A percentile compares a stretch with the other conserved stretches of the same genome.
Conservation (phyloP, 2,113 vertebrate genomes). For the Chloroceryle aenea region DNA sequence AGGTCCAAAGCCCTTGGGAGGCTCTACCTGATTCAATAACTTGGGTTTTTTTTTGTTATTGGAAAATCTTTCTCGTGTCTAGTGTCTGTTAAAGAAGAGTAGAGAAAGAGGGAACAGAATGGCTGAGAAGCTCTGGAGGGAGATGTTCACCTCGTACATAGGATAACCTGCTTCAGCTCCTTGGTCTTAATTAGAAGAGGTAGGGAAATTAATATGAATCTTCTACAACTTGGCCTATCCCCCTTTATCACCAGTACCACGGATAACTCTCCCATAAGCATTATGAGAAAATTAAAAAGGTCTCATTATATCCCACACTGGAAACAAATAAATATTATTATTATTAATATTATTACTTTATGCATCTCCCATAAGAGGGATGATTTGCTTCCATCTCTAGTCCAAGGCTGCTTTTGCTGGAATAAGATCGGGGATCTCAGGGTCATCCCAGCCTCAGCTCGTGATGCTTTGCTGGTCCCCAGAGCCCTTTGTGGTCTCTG, state of each 20-base stretch:
- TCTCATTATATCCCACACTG: neutral
- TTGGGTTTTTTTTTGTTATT: neutral
- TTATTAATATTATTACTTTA: neutral
- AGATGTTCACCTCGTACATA: neutral
- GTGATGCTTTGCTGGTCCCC: neutral
- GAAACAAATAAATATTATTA: neutral
- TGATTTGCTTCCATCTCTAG: neutral
- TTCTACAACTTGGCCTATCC: neutral
- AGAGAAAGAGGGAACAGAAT: neutral
- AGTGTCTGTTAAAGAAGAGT: neutral
- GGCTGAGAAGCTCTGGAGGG: neutral
- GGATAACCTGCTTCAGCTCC: neutral
- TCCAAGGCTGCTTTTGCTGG: neutral
- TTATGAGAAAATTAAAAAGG: neutral
- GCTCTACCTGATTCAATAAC: rapidly evolving
- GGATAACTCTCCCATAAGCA: neutral
- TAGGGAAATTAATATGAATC: neutral
- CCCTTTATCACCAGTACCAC: neutral
- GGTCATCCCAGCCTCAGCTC: neutral
- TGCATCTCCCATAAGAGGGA: neutral
- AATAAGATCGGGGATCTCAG: neutral
- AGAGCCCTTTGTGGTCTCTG: rapidly evolving
- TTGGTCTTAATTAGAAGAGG: conserved; percentile 13
- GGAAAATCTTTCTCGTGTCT: neutral
- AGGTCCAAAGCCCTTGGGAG: rapidly evolving